phyloP scores from a whole-genome alignment of 1,140 invertebrate species.

The Schmidtea mediterranea region DNA sequence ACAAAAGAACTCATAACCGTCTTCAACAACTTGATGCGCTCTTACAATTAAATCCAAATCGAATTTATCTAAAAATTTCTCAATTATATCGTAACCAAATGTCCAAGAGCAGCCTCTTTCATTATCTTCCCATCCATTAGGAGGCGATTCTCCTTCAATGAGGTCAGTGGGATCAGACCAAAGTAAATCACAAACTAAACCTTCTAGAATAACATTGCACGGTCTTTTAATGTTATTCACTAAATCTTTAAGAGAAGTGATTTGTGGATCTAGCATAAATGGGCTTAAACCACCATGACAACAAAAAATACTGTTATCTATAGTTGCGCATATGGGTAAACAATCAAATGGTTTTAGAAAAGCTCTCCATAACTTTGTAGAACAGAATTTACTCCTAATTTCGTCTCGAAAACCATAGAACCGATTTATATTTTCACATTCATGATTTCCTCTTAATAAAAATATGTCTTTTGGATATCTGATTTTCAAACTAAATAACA shows the following conservation, averaged over 20 bases:
- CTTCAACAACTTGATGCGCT: conserved; percentile 52
- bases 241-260: too few species aligned
- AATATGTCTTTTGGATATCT: conserved; percentile 94
- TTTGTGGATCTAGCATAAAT: too few species aligned
- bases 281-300: too few species aligned
- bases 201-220: too few species aligned
- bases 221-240: too few species aligned
- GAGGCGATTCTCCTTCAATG: conserved; percentile 11
- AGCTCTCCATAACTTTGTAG: too few species aligned
- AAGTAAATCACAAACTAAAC: background rate
- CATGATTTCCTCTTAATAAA: conserved; percentile 90
- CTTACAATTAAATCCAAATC: conserved; percentile 79
- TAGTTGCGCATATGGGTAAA: too few species aligned
- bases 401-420: conserved; percentile 95
- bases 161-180: background rate
- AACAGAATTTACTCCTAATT: conserved; percentile 70
- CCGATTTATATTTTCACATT: conserved; percentile 95
- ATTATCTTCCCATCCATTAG: conserved; percentile 29
- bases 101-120: conserved; percentile 24
- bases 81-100: conserved; percentile 32
- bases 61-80: conserved; percentile 64
- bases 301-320: too few species aligned
- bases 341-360: too few species aligned
- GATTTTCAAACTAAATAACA: conserved; percentile 88
- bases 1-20: conserved; percentile 26